Base-by-base conservation (phyloP, 2,888 invertebrate genomes). In the Conistra vaccinii region DNA sequence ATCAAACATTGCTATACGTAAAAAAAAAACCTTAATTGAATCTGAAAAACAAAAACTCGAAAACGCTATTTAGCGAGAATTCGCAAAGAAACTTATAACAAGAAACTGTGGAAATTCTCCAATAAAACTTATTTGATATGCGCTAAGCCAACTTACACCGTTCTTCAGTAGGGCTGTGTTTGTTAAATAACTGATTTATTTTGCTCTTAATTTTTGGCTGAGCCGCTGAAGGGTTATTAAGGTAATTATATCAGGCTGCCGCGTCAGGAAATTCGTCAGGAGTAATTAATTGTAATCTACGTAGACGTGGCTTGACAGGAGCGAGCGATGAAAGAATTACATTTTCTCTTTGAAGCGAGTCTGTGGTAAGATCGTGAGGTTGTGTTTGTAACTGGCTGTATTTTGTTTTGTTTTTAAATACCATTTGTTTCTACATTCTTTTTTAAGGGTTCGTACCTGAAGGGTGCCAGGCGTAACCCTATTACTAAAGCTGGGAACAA, bases 251-350 rank as follows among this genome's bases (percentile, higher is more conserved):
- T 78, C 65, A 68, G 68, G 69, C 73, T 76, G 79, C 79, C 70
- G 87, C 80, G 81, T 79, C 79, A 66, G 65, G 74, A 81, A 73
- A 60, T 79, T 84, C 26, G 48, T 80, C 55, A 39, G 48, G 78
- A 70, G 70, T 80, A 81, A 88, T 88, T 88, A 86, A 86, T 87
- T 81, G 83, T 87, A 80, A 87, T 88, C 83, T 73, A 39, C 57
- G 67, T 60, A 63, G 69, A 84, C 72, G 68, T 20, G 68, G 35
- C 48, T 12, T 57, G 72, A 62, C 68, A 68, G 39, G 51, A 70
- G 42, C 4, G 69, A 45, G 51, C 9, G 39, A 57, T 35, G 66
- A 75, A 81, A 76, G 73, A 72, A 76, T 76, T 78, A 73, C 35
- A 58, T 48, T 48, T 73, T 75, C 29, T 32, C 58, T 81, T 81